Evolutionary conservation across 2,113 vertebrate species (phyloP), one percentile per base, ranked within the genome.

Genomic region (Oncorhynchus masou): DNA sequence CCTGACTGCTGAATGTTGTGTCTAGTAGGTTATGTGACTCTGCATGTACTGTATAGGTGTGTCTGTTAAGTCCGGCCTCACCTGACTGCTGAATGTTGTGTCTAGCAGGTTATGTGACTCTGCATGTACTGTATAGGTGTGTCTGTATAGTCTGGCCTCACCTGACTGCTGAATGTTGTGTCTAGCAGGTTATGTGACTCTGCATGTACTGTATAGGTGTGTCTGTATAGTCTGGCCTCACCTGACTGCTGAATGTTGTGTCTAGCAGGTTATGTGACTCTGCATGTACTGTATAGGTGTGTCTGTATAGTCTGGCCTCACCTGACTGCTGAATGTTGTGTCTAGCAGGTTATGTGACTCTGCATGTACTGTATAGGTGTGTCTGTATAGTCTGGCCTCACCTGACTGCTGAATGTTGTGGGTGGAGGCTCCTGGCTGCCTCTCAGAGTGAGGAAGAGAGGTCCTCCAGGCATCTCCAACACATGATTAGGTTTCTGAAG

Each of bases 401-500:
- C 51, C 9, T 20, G 59, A n/a, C 59, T 60, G 59, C 11, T 62
- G 59, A n/a, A 8, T 8, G 59, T 62, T 22, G 59, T 62, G 59
- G 59, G 5, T 62, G 59, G 16, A 3, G 59, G n/a, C 19, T 62
- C 59, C 59, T 24, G 59, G n/a, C 59, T 22, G 6, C 2, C 59
- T 62, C 59, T n/a, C 16, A 62, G 20, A 62, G n/a, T 62, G 59
- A 62, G 59, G 19, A n/a, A 0, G n/a, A 62, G n/a, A 62, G 59
- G 19, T 11, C 59, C 59, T 5, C 59, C n/a, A 8, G 59, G 59
- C n/a, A 62, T n/a, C 20, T 62, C 59, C 59, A 62, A 73, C 82
- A 39, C 77, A 62, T 62, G 59, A 22, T 62, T 11, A 11, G n/a
- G 5, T 11, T 62, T 62, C 59, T 62, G 59, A 22, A 89, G 66